A percentile compares a stretch with the other conserved stretches of the same genome.
Evolutionary conservation across 2,888 invertebrate species (phyloP).

Genomic region (Ypsolopha sequella): DNA sequence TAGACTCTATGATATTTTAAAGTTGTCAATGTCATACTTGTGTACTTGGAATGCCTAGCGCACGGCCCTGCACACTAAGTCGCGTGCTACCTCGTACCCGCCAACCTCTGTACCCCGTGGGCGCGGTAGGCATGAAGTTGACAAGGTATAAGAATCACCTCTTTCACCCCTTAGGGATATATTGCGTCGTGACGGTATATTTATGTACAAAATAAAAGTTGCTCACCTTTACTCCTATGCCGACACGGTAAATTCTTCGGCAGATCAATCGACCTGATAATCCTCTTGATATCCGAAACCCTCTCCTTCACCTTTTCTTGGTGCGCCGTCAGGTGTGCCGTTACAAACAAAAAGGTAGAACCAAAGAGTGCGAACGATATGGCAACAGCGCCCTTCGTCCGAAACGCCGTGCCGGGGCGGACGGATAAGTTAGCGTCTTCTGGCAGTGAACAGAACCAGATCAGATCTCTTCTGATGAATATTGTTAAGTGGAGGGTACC

Average conservation of each 20-base stretch:
- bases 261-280: conserved; percentile 84
- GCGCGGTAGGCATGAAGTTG: too few relatives aligned
- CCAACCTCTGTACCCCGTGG: too few relatives aligned
- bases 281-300: conserved; percentile 87
- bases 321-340: conserved; percentile 95
- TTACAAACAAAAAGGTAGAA: conserved; percentile 94
- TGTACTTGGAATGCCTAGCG: too few relatives aligned
- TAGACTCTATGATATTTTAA: too few relatives aligned
- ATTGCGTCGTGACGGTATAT: too few relatives aligned
- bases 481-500: conserved; percentile 90
- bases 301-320: conserved; percentile 90
- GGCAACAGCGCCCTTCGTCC: conserved; percentile 96
- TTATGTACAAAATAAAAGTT: background rate
- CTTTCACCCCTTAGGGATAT: too few relatives aligned
- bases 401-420: conserved; percentile 89
- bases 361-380: conserved; percentile 95
- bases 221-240: conserved; percentile 79
- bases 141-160: too few relatives aligned
- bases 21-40: too few relatives aligned
- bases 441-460: conserved; percentile 96
- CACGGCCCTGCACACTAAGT: too few relatives aligned
- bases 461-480: conserved; percentile 90
- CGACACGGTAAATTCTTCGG: conserved; percentile 84
- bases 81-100: too few relatives aligned
- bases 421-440: conserved; percentile 91